A percentile compares a stretch with the other conserved stretches of the same genome.
These are phyloP conservation scores for Gambusia affinis DNA, from an alignment of 2,113 vertebrate species.

Conservation along the genomic window DNA sequence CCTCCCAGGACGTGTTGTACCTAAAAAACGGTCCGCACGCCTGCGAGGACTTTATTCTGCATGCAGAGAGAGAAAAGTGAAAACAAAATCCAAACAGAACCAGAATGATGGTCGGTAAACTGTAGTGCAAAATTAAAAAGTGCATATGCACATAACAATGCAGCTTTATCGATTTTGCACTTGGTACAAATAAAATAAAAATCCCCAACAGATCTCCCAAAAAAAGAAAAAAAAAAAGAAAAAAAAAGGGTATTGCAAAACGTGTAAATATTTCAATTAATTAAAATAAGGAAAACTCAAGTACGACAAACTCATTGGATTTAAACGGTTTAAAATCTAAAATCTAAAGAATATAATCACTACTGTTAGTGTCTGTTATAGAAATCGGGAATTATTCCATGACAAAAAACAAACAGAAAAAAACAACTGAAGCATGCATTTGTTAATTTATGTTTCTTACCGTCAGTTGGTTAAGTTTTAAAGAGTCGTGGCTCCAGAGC, in stretches of 20 bases:
- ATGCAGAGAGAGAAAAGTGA: background rate
- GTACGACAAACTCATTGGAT: background rate
- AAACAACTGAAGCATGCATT: no score
- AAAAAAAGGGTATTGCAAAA: background rate
- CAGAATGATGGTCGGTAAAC: background rate
- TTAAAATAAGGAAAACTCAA: background rate
- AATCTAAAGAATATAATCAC: no score
- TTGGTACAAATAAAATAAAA: no score
- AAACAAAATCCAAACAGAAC: background rate
- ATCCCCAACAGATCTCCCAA: background rate
- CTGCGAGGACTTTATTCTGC: conserved; percentile 88
- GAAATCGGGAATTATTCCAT: no score
- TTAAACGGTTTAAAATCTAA: background rate
- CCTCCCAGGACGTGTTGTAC: conserved; percentile 87
- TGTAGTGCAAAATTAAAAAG: background rate
- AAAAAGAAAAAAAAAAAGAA: background rate
- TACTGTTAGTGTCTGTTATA: no score
- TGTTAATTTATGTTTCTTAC: no score
- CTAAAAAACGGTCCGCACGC: conserved; percentile 91
- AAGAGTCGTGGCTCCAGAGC: no score
- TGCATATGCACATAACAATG: background rate
- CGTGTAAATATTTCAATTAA: background rate
- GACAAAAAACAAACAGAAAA: no score
- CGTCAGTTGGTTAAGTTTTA: no score
- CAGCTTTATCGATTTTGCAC: background rate